Conservation (phyloP, 2,888 invertebrate genomes). For the Cyrtodaria siliqua region DNA sequence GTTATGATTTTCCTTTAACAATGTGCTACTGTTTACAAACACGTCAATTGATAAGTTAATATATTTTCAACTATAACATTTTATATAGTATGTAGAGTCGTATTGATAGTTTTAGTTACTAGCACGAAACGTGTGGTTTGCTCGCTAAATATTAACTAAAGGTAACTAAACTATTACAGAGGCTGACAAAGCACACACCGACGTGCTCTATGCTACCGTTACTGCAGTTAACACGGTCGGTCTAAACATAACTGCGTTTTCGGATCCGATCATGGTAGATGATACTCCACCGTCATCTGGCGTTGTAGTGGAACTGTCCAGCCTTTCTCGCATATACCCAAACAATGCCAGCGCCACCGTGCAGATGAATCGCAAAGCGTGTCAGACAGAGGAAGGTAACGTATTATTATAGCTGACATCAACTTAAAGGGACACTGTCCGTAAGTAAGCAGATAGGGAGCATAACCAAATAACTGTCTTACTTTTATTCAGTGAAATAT, state of each 20-base stretch:
- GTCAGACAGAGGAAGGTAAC: slow-evolving; percentile 58
- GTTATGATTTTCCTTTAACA: no score
- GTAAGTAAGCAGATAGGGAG: no score
- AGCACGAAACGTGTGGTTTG: no score
- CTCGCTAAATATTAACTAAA: no score
- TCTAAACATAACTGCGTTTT: slow-evolving; percentile 49
- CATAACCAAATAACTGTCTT: no score
- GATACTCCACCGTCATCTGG: slow-evolving; percentile 66
- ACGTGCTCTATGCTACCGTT: slow-evolving; percentile 60
- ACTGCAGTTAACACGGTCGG: slow-evolving; percentile 64
- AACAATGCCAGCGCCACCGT: slow-evolving; percentile 39
- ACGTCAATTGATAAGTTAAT: background rate
- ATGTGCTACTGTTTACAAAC: background rate
- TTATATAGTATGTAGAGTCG: no score
- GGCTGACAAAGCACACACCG: slow-evolving; percentile 36
- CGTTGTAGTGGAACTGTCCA: slow-evolving; percentile 63
- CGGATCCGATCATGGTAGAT: slow-evolving; percentile 64
- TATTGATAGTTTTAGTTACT: no score
- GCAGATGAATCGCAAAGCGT: slow-evolving; percentile 49
- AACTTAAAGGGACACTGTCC: no score
- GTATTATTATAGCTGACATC: no score
- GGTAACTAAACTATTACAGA: no score
- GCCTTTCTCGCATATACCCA: slow-evolving; percentile 45
- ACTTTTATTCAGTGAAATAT: no score
- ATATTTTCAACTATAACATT: no score